Conservation (phyloP, 1,140 invertebrate species). For the Drosophila arawakana region DNA sequence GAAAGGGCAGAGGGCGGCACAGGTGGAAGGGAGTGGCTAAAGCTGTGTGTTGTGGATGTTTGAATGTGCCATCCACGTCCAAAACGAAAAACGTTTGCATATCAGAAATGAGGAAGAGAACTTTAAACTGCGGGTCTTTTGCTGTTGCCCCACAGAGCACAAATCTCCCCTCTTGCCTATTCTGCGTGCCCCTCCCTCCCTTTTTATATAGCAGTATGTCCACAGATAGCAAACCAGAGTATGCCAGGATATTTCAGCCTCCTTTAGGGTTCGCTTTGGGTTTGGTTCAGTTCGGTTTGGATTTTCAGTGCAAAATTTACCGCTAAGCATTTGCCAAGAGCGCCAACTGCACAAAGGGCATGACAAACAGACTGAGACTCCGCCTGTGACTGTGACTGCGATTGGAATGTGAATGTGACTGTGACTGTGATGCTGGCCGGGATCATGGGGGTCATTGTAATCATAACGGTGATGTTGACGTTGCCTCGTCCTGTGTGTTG, state of each 20-base stretch:
- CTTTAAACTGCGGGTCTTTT: slow-evolving; percentile 52
- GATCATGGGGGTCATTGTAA: slow-evolving; percentile 75
- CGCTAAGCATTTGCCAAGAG: slow-evolving; percentile 75
- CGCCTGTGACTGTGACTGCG: slow-evolving; percentile 13
- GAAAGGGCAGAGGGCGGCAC: neutral
- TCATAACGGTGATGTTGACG: slow-evolving; percentile 62
- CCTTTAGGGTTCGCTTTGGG: slow-evolving; percentile 28
- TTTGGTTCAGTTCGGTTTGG: too few relatives aligned
- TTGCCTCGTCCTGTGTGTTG: slow-evolving; percentile 21
- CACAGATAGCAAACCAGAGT: slow-evolving; percentile 11
- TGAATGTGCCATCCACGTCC: slow-evolving; percentile 45
- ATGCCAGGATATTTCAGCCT: slow-evolving; percentile 9
- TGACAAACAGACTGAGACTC: slow-evolving; percentile 25
- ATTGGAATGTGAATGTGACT: slow-evolving; percentile 41
- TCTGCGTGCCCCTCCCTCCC: neutral
- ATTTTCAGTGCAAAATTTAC: slow-evolving; percentile 61
- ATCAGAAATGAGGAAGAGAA: slow-evolving; percentile 42
- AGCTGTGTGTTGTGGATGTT: slow-evolving; percentile 51
- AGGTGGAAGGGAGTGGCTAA: slow-evolving; percentile 13
- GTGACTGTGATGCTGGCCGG: slow-evolving; percentile 48
- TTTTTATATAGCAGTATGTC: neutral
- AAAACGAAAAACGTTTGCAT: slow-evolving; percentile 42
- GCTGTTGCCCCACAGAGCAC: slow-evolving; percentile 15
- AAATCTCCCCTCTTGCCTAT: neutral
- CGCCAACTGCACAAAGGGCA: slow-evolving; percentile 43